Evolutionary conservation across 1,140 invertebrate species (phyloP).

Genomic region (Paraescarpia echinospica): DNA sequence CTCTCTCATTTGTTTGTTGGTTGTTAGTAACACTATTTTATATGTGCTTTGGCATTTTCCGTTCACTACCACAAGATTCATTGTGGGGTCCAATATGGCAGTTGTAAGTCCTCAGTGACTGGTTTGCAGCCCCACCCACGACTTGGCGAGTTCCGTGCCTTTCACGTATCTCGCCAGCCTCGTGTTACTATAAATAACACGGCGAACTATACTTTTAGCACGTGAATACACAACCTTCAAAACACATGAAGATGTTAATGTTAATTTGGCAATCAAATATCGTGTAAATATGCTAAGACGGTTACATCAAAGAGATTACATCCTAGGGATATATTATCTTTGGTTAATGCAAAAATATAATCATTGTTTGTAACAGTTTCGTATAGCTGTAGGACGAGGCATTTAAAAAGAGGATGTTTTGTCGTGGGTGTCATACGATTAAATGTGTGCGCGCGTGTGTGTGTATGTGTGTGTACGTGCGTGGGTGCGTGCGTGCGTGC

Average conservation of each 20-base stretch:
- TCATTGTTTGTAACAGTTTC: background rate
- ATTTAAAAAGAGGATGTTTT: background rate
- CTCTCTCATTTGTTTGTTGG: background rate
- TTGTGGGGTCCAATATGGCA: no score
- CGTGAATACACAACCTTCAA: no score
- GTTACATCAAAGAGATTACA: background rate
- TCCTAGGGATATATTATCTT: no score
- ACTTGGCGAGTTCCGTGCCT: background rate
- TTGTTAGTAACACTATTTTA: background rate
- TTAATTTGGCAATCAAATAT: background rate
- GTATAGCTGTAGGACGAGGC: background rate
- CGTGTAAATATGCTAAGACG: background rate
- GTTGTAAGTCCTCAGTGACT: background rate
- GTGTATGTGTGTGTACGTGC: no score
- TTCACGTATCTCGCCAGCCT: background rate
- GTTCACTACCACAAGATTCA: no score
- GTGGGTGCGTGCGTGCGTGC: no score
- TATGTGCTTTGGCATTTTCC: background rate
- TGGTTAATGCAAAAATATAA: background rate
- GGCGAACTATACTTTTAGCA: no score
- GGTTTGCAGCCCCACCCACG: background rate
- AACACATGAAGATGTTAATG: no score
- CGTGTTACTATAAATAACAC: background rate
- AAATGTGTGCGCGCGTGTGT: no score
- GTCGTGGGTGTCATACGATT: background rate